A percentile compares a stretch with the other conserved stretches of the same genome.
Evolutionary conservation across 2,797 vertebrate genomes (phyloP).

Genomic region (Tenualosa ilisha): DNA sequence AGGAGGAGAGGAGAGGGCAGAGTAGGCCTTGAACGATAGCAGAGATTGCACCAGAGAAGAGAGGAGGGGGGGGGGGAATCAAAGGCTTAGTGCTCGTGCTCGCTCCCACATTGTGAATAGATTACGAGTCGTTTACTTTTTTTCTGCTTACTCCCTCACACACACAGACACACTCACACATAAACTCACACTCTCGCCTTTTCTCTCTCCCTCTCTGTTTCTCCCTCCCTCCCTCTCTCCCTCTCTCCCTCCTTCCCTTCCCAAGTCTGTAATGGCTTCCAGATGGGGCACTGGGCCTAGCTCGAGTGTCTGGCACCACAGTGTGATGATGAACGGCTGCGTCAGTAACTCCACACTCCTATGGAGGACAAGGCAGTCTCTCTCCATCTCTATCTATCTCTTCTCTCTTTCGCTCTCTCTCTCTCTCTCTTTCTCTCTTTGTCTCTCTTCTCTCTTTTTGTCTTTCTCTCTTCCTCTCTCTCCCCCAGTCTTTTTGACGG

Average conservation of each 20-base stretch:
- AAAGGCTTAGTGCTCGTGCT: constrained; percentile 62
- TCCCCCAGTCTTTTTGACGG: background rate
- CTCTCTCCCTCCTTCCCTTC: constrained; percentile 61
- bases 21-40: background rate
- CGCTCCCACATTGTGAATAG: constrained; percentile 70
- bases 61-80: constrained; percentile 34
- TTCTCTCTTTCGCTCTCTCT: background rate
- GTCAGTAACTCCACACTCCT: constrained; percentile 86
- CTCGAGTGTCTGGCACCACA: constrained; percentile 87
- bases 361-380: constrained; percentile 47
- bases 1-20: background rate
- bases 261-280: constrained; percentile 87
- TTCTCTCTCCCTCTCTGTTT: background rate
- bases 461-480: background rate
- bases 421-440: background rate
- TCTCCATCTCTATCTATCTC: background rate
- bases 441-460: background rate
- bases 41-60: constrained; percentile 14
- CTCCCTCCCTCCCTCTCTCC: constrained; percentile 38
- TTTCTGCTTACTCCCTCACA: background rate
- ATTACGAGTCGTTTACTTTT: constrained; percentile 75
- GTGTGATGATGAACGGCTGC: constrained; percentile 83
- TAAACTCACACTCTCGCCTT: constrained; percentile 21
- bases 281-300: constrained; percentile 83
- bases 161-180: constrained; percentile 16